phyloP scores from a whole-genome alignment of 2,113 vertebrate genomes.

The Parus major region DNA sequence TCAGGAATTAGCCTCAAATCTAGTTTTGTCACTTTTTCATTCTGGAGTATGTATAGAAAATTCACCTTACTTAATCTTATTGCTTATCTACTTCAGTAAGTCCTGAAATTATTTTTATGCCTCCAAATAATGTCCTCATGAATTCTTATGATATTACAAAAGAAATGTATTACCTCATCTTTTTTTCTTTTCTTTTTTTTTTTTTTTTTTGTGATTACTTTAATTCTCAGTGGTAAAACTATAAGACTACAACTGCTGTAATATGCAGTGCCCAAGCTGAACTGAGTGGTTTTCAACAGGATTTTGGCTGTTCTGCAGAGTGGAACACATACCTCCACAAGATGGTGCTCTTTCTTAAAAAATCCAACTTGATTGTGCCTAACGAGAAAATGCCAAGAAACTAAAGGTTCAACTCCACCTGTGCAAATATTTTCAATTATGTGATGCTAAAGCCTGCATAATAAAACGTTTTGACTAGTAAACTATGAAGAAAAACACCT shows the following conservation, averaged over 20 bases:
- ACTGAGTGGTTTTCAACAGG: rapidly evolving
- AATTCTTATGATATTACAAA: not conserved
- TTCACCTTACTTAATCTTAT: not conserved
- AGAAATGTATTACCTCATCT: not conserved
- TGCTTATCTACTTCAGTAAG: not conserved
- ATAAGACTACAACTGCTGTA: not conserved
- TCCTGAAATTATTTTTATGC: not conserved
- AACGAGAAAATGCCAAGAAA: not conserved
- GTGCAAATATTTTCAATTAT: not conserved
- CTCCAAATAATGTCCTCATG: not conserved
- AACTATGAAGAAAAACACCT: not conserved
- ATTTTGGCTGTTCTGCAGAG: not conserved
- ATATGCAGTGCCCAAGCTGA: not conserved
- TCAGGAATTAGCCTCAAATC: not conserved
- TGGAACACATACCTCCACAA: slow-evolving; percentile 28
- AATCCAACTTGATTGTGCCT: not conserved
- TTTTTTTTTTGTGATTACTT: not conserved
- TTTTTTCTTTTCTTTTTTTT: not conserved
- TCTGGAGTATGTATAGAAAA: not conserved
- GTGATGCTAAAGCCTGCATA: not conserved
- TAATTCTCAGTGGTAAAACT: not conserved
- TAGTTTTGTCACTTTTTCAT: not conserved
- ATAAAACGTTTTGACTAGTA: not conserved
- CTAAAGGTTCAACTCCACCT: not conserved
- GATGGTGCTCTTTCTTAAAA: slow-evolving; percentile 69